These are phyloP conservation scores for Scalopus aquaticus DNA, from an alignment of 2,113 vertebrate genomes.

Conservation along the genomic window DNA sequence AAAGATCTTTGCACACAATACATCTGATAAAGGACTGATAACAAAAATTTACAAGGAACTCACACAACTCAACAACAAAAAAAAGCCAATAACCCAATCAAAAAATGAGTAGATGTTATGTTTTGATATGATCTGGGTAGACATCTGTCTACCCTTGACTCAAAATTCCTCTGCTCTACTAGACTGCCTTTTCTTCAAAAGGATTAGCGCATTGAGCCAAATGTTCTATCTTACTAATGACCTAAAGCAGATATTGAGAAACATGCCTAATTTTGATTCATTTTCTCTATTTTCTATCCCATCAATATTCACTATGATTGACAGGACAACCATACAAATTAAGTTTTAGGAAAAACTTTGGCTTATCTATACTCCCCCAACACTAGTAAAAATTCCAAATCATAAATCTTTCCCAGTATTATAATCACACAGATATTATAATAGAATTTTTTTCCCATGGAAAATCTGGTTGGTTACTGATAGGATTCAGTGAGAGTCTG, in stretches of 20 bases:
- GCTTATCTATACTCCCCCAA: not conserved
- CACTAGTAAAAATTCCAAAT: not conserved
- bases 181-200: not conserved
- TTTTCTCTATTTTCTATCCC: not conserved
- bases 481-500: not conserved
- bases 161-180: not conserved
- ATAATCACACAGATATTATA: not conserved
- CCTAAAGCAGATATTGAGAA: not conserved
- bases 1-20: no score
- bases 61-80: no score
- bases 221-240: not conserved
- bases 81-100: no score
- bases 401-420: not conserved
- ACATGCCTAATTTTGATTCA: not conserved
- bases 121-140: not conserved
- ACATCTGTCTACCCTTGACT: not conserved
- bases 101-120: not conserved
- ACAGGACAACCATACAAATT: not conserved
- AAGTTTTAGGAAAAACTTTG: not conserved
- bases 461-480: not conserved
- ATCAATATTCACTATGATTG: not conserved
- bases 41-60: no score
- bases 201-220: not conserved
- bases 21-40: no score
- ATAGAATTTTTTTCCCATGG: not conserved